Conservation (phyloP, 1,140 invertebrate species). For the Conus betulinus region DNA sequence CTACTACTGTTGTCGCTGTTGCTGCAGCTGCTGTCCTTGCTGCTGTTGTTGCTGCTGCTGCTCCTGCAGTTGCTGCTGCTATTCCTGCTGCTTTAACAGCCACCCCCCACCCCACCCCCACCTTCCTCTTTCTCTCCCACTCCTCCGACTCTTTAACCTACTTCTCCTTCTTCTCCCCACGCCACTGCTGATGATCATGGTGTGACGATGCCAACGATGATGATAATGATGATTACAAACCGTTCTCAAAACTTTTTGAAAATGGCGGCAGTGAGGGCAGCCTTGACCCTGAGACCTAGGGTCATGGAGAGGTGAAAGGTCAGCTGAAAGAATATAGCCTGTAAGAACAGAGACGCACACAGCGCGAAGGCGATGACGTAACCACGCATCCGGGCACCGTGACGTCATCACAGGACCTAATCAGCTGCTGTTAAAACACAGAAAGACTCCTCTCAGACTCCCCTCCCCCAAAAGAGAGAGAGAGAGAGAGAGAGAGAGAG, state of each 20-base stretch:
- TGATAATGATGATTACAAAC: too few species aligned
- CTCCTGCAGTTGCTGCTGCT: too few species aligned
- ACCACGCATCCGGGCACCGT: not conserved
- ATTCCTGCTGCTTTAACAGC: too few species aligned
- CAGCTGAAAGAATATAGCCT: constrained; percentile 18
- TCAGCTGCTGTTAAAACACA: not conserved
- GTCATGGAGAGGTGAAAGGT: constrained; percentile 37
- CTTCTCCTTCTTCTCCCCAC: too few species aligned
- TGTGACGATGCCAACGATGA: too few species aligned
- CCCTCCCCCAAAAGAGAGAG: not conserved
- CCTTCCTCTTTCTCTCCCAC: too few species aligned
- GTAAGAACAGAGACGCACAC: not conserved
- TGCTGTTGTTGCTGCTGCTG: too few species aligned
- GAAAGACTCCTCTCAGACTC: not conserved
- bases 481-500: not conserved
- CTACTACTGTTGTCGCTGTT: too few species aligned
- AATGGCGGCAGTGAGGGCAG: constrained; percentile 23
- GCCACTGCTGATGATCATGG: too few species aligned
- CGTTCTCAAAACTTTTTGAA: constrained; percentile 16
- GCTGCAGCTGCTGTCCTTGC: too few species aligned
- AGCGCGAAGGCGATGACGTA: not conserved
- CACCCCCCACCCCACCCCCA: too few species aligned
- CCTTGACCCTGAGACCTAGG: constrained; percentile 30
- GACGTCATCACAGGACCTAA: constrained; percentile 8
- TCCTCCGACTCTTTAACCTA: too few species aligned